Conservation (phyloP, 1,140 invertebrate genomes). For the Ceratosolen solmsi region DNA sequence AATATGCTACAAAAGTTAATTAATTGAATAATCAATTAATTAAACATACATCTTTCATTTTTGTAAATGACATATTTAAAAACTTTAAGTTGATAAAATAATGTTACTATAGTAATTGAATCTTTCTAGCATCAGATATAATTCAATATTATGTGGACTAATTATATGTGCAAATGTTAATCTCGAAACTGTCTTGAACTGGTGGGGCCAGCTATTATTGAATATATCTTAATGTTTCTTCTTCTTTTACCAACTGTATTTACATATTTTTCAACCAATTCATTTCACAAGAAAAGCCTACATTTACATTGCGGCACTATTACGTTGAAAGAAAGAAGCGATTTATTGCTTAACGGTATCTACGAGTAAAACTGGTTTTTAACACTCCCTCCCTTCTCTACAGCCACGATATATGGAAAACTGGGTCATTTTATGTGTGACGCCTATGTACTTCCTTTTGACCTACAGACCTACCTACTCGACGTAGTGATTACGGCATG, state of each 20-base stretch:
- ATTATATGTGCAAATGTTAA: neutral
- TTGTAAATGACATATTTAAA: too few species aligned
- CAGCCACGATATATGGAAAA: constrained; percentile 57
- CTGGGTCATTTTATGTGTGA: constrained; percentile 64
- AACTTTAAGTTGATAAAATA: too few species aligned
- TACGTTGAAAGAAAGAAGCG: constrained; percentile 1
- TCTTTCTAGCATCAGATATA: too few species aligned
- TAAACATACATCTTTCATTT: too few species aligned
- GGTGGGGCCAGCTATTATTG: neutral
- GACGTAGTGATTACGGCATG: constrained; percentile 49
- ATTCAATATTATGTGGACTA: neutral
- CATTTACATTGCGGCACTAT: constrained; percentile 19
- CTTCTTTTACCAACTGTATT: neutral
- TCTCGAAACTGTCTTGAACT: constrained; percentile 18
- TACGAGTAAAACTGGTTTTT: constrained; percentile 57
- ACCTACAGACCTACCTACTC: constrained; percentile 67
- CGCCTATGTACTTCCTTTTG: constrained; percentile 66
- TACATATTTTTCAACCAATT: neutral
- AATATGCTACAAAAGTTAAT: too few species aligned
- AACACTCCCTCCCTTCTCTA: neutral
- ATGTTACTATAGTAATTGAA: too few species aligned
- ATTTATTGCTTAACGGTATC: constrained; percentile 63
- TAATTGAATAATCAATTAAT: too few species aligned
- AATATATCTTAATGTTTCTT: neutral
- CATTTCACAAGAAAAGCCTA: constrained; percentile 21